Evolutionary conservation across 1,140 invertebrate species (phyloP).

Genomic region (Cotesia chilonis): DNA sequence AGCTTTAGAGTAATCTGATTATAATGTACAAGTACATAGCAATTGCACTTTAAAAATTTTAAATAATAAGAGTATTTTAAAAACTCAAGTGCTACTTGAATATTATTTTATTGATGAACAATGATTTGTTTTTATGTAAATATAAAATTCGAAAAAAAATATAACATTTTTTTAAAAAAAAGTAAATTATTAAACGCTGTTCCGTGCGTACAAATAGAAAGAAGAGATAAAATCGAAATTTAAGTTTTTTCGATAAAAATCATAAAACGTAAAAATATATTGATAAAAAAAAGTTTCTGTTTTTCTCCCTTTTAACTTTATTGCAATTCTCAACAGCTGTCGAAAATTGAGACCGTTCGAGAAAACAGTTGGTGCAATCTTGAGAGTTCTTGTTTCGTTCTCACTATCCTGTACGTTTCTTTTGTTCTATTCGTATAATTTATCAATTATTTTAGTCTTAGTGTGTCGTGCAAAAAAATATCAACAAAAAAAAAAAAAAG

Average conservation of each 20-base stretch:
- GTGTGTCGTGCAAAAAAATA: background rate
- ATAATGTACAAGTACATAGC: background rate
- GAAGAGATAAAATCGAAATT: too few species aligned
- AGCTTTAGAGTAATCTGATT: background rate
- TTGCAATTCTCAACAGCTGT: slow-evolving; percentile 26
- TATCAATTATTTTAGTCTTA: slow-evolving; percentile 15
- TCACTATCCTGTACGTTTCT: slow-evolving; percentile 3
- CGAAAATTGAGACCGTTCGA: slow-evolving; percentile 24
- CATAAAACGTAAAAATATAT: too few species aligned
- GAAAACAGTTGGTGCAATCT: slow-evolving; percentile 24
- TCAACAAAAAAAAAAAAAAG: background rate
- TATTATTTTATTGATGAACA: too few species aligned
- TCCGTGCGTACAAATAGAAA: too few species aligned
- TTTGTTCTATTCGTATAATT: slow-evolving; percentile 9
- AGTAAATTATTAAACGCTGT: too few species aligned
- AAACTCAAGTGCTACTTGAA: too few species aligned
- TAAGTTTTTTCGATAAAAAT: too few species aligned
- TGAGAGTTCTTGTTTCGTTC: slow-evolving; percentile 22
- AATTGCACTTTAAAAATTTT: too few species aligned
- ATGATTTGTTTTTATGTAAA: too few species aligned
- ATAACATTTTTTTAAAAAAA: too few species aligned
- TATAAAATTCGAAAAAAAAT: too few species aligned
- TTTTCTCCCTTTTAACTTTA: slow-evolving; percentile 25
- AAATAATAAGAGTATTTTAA: too few species aligned
- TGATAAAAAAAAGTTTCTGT: slow-evolving; percentile 3